These are phyloP conservation scores for Neodiprion pinetum DNA, from an alignment of 1,140 invertebrate genomes.

Conservation along the genomic window DNA sequence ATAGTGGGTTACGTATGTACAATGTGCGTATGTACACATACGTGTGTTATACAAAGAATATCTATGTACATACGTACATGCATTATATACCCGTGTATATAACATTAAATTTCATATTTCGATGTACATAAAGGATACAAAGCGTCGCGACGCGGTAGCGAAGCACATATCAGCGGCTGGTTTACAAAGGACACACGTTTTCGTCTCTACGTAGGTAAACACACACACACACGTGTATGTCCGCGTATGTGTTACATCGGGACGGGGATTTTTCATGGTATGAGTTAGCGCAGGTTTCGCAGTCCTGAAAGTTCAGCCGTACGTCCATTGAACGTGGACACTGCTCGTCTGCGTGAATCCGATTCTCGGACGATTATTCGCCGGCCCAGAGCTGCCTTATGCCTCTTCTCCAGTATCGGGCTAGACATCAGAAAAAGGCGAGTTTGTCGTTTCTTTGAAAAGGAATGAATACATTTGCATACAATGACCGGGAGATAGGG, in stretches of 20 bases:
- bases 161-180: too few relatives aligned
- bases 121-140: background rate
- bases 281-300: background rate
- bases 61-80: background rate
- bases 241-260: background rate
- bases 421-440: conserved; percentile 56
- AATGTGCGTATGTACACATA: too few relatives aligned
- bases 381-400: background rate
- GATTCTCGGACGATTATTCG: conserved; percentile 39
- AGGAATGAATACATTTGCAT: conserved; percentile 53
- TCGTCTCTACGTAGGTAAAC: background rate
- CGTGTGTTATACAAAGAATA: too few relatives aligned
- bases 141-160: background rate
- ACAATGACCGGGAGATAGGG: conserved; percentile 52
- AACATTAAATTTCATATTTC: background rate
- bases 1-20: too few relatives aligned
- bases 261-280: background rate
- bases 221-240: background rate
- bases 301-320: background rate
- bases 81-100: background rate
- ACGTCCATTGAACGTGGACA: background rate
- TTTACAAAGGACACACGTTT: too few relatives aligned
- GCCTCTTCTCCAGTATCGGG: conserved; percentile 36
- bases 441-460: conserved; percentile 49
- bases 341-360: conserved; percentile 2